These are phyloP conservation scores for Grantiella picta DNA, from an alignment of 2,113 vertebrate species.

Conservation along the genomic window DNA sequence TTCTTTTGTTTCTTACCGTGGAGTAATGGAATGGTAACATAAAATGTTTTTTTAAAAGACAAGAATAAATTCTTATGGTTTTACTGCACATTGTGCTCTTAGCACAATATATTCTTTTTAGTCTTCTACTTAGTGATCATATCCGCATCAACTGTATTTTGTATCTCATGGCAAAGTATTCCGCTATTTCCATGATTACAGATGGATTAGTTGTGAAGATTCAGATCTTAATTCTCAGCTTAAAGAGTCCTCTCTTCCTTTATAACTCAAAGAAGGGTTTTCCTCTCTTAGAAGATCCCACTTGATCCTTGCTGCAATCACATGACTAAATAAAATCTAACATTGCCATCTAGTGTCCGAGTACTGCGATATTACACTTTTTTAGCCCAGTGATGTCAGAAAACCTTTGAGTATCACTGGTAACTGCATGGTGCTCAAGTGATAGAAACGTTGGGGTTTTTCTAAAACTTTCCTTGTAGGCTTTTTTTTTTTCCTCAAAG, in stretches of 20 bases:
- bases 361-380: neutral
- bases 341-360: slow-evolving; percentile 55
- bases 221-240: neutral
- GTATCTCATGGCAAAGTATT: neutral
- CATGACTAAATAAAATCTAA: slow-evolving; percentile 59
- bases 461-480: neutral
- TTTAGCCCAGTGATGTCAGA: neutral
- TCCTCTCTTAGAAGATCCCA: neutral
- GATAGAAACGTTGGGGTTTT: neutral
- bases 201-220: neutral
- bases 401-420: neutral
- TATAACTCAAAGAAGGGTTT: neutral
- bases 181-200: neutral
- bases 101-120: neutral
- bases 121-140: neutral
- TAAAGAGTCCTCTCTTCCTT: neutral
- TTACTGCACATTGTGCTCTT: neutral
- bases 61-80: neutral
- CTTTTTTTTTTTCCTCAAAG: neutral
- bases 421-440: no score
- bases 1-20: neutral
- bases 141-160: neutral
- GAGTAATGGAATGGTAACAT: neutral
- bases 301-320: slow-evolving; percentile 1
- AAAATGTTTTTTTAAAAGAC: neutral